Percentiles rank a stretch among this genome's conserved stretches.
Evolutionary conservation across 2,888 invertebrate genomes (phyloP).

Genomic region (Sinhomidia bicolor): DNA sequence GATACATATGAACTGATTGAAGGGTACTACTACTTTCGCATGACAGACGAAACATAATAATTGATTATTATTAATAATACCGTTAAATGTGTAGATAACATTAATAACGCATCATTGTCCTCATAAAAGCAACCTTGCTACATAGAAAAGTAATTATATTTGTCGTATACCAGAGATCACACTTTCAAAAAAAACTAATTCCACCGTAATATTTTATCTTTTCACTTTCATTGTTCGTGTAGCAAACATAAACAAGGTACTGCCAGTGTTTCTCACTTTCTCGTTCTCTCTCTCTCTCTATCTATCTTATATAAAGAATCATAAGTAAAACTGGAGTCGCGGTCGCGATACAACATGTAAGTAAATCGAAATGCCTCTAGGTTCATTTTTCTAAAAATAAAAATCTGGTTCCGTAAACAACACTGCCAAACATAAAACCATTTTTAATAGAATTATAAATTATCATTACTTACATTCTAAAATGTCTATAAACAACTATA

Average conservation of each 20-base stretch:
- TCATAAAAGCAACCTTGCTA: constrained; percentile 2
- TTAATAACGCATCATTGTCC: constrained; percentile 5
- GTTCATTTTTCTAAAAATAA: constrained; percentile 20
- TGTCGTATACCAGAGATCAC: not conserved
- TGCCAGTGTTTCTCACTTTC: constrained; percentile 65
- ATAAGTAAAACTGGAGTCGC: too few relatives aligned
- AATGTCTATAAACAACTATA: too few relatives aligned
- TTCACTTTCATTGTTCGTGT: constrained; percentile 25
- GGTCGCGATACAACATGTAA: too few relatives aligned
- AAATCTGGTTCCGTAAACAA: constrained; percentile 55
- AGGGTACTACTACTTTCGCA: constrained; percentile 43
- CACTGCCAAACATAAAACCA: constrained; percentile 50
- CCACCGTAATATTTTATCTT: too few relatives aligned
- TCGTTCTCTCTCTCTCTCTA: not conserved
- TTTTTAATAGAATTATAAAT: constrained; percentile 3
- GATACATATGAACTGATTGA: constrained; percentile 57
- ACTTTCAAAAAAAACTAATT: too few relatives aligned
- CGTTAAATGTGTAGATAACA: not conserved
- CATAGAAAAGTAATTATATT: constrained; percentile 18
- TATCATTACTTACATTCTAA: not conserved
- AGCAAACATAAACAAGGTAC: constrained; percentile 67
- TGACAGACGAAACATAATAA: not conserved
- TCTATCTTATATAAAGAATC: too few relatives aligned
- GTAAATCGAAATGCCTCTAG: constrained; percentile 1
- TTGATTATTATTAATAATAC: not conserved